Conservation (phyloP, 2,888 invertebrate genomes). For the Carpatolechia fugitivella region DNA sequence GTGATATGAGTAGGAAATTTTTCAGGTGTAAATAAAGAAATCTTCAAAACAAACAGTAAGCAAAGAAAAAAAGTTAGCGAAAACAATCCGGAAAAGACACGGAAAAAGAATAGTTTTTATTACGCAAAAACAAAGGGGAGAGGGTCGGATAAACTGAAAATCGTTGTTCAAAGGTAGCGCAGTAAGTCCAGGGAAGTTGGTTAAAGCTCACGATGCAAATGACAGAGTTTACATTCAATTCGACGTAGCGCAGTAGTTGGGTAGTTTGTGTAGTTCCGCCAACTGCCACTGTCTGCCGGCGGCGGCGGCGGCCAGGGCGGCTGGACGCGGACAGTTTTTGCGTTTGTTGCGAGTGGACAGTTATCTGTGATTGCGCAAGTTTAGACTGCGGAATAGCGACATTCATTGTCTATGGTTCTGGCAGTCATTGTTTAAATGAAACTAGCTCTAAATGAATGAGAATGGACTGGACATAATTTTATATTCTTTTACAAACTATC, state of each 20-base stretch:
- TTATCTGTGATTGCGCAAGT: constrained; percentile 12
- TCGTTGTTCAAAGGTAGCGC: constrained; percentile 18
- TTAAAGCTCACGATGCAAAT: constrained; percentile 43
- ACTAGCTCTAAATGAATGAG: too few species aligned
- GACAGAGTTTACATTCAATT: constrained; percentile 56
- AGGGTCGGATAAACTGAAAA: constrained; percentile 1
- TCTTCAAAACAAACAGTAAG: too few species aligned
- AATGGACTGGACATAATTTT: too few species aligned
- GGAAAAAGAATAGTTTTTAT: not conserved
- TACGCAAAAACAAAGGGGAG: not conserved
- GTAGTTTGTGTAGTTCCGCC: constrained; percentile 32
- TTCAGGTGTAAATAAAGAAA: too few species aligned
- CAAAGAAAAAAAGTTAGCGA: not conserved
- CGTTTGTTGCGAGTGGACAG: constrained; percentile 17
- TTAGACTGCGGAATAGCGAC: not conserved
- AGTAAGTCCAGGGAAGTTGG: constrained; percentile 15
- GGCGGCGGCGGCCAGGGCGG: constrained; percentile 26
- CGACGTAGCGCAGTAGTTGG: constrained; percentile 42
- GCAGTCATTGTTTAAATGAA: too few species aligned
- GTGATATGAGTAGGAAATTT: too few species aligned
- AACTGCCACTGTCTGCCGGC: constrained; percentile 23
- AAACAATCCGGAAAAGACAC: not conserved
- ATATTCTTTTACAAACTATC: too few species aligned
- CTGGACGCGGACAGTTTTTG: constrained; percentile 39
- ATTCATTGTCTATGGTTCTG: not conserved